A percentile compares a stretch with the other conserved stretches of the same genome.
phyloP scores from a whole-genome alignment of 1,140 invertebrate genomes.

The Tetragonula clypearis region DNA sequence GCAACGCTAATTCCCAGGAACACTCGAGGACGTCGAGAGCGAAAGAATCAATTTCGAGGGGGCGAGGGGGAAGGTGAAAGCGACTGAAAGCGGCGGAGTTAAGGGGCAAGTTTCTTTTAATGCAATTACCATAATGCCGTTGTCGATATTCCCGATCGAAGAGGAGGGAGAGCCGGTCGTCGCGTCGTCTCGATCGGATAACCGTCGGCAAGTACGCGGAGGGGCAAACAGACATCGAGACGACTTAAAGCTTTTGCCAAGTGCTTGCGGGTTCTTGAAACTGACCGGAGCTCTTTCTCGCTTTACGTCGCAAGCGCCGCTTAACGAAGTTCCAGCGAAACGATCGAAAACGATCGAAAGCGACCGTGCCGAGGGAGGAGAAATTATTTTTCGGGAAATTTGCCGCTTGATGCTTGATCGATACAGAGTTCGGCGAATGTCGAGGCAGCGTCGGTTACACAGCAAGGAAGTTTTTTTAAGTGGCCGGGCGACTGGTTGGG shows the following conservation, averaged over 20 bases:
- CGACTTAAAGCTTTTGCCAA: constrained; percentile 20
- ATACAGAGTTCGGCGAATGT: constrained; percentile 12
- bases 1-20: not conserved
- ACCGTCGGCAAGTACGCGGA: not conserved
- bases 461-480: constrained; percentile 29
- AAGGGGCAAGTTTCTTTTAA: constrained; percentile 16
- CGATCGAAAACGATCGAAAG: not conserved
- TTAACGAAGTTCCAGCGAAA: constrained; percentile 1
- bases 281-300: constrained; percentile 5
- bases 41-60: not conserved
- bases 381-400: constrained; percentile 55
- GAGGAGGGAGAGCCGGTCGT: not conserved
- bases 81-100: not conserved
- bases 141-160: constrained; percentile 22
- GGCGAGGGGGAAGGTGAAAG: not conserved
- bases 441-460: not conserved
- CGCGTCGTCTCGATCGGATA: not conserved
- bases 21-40: not conserved
- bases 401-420: constrained; percentile 23
- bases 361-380: not conserved
- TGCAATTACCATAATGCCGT: constrained; percentile 29
- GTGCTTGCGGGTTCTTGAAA: constrained; percentile 24
- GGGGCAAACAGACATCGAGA: constrained; percentile 29
- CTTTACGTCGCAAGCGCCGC: not conserved
- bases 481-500: not conserved